Evolutionary conservation across 2,113 vertebrate species (phyloP), one percentile per base, ranked within the genome.

Genomic region (Oreochromis aureus): DNA sequence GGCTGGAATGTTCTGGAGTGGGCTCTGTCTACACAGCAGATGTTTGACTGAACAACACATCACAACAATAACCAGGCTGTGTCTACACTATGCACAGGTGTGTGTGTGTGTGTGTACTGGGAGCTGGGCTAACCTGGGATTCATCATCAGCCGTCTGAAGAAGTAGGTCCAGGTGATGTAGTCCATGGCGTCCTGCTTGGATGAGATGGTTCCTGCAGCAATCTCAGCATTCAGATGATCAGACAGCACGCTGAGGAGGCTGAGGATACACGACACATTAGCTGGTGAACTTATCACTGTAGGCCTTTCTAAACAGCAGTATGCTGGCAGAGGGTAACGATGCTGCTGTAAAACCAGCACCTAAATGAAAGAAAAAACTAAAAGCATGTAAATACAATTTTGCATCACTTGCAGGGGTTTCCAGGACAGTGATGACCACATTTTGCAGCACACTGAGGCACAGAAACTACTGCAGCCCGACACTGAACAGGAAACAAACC

Each of bases 91-190:
- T 56, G 41, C 22, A 27, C 39, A 15, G 55, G 36, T 44, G 27
- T 66, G 63, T 78, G 51, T 73, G 44, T 34, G 36, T 80, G 48
- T 34, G 32, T 34, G 61, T 39, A 48, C 44, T 30, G 78, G 39
- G 46, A 34, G 54, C 85, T 7, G 19, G 8, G 5, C 89, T 89
- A 6, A 99, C 99, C 97, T 99, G 89, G 99, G 99, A 93, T 99
- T 99, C 99, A 99, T 99, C 92, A 99, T 96, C 91, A 99, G 97
- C 55, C 99, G 96, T 81, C 98, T 97, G 95, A 99, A 99, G 96
- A 99, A 99, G 87, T 99, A 99, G 1, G 98, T 99, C 99, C 99
- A 99, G 66, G 98, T 99, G 92, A 99, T 97, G 94, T 99, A 99
- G 96, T 99, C 99, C 98, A 99, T 98, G 46, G 98, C 98, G 61